These are phyloP conservation scores for Fulmarus glacialis DNA, from an alignment of 2,113 vertebrate genomes.

Conservation along the genomic window DNA sequence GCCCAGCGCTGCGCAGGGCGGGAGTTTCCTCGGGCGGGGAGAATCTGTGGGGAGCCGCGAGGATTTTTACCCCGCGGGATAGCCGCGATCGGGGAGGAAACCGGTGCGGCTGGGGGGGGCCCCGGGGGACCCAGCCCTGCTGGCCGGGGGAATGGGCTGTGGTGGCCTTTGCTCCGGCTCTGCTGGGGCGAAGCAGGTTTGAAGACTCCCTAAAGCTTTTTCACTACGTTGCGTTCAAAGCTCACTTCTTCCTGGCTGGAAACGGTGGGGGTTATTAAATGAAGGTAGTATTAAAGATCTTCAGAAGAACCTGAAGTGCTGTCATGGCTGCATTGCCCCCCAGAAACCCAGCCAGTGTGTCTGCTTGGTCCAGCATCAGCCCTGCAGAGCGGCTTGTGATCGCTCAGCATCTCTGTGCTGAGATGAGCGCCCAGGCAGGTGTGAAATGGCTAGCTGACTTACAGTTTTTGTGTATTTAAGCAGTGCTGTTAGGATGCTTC, in stretches of 20 bases:
- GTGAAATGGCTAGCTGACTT: accelerated
- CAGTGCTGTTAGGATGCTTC: neutral
- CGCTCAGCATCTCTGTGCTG: accelerated
- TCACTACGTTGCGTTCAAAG: accelerated
- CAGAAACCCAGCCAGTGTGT: accelerated
- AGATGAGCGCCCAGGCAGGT: neutral
- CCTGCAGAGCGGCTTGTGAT: accelerated
- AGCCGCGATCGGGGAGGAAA: accelerated
- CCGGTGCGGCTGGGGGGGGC: neutral
- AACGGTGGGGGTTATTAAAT: accelerated
- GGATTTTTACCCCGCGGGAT: accelerated
- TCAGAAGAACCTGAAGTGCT: neutral
- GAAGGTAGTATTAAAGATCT: neutral
- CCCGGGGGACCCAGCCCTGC: neutral
- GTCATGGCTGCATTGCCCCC: accelerated
- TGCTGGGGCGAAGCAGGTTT: neutral
- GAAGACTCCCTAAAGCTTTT: neutral
- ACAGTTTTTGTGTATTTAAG: accelerated
- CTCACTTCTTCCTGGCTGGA: neutral
- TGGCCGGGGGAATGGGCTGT: neutral
- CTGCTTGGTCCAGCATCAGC: neutral
- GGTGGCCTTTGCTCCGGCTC: neutral
- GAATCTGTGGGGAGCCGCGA: neutral
- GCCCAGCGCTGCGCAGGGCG: neutral
- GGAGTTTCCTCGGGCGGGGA: neutral